Evolutionary conservation across 2,797 vertebrate genomes (phyloP).

Genomic region (Acipenser transmontanus): DNA sequence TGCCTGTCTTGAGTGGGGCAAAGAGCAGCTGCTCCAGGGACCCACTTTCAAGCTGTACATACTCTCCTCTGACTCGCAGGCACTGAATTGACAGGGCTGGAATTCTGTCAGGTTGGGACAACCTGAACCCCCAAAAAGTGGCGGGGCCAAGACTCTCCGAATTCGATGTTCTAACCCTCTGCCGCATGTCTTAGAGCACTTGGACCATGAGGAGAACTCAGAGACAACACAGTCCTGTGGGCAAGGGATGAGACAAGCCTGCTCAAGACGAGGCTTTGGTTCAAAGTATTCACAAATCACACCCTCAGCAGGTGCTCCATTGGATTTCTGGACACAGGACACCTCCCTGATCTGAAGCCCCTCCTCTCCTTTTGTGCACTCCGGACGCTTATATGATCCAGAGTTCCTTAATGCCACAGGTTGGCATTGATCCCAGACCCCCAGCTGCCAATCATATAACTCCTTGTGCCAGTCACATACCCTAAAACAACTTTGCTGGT

Average conservation of each 20-base stretch:
- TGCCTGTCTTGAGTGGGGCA: constrained; percentile 59
- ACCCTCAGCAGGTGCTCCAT: constrained; percentile 68
- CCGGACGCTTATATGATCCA: constrained; percentile 45
- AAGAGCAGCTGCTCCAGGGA: constrained; percentile 69
- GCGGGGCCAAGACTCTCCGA: constrained; percentile 77
- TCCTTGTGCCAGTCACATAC: constrained; percentile 97
- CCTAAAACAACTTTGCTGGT: constrained; percentile 89
- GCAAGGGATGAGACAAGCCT: constrained; percentile 93
- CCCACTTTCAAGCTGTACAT: constrained; percentile 77
- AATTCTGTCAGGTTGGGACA: constrained; percentile 93
- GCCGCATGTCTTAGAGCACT: constrained; percentile 88
- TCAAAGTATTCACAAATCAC: constrained; percentile 95
- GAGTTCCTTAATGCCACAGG: constrained; percentile 71
- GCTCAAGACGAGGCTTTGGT: constrained; percentile 85
- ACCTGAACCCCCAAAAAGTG: constrained; percentile 72
- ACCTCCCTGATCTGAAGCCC: constrained; percentile 88
- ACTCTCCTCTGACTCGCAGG: constrained; percentile 70
- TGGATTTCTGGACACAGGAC: constrained; percentile 73
- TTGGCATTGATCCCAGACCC: constrained; percentile 77
- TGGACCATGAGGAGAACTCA: constrained; percentile 83
- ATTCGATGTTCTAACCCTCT: constrained; percentile 80
- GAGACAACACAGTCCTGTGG: constrained; percentile 87
- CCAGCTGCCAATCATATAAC: constrained; percentile 85
- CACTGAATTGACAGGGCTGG: constrained; percentile 71
- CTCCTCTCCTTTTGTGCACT: constrained; percentile 79